These are phyloP conservation scores for Archips crataeganus DNA, from an alignment of 2,888 invertebrate genomes.

Conservation along the genomic window DNA sequence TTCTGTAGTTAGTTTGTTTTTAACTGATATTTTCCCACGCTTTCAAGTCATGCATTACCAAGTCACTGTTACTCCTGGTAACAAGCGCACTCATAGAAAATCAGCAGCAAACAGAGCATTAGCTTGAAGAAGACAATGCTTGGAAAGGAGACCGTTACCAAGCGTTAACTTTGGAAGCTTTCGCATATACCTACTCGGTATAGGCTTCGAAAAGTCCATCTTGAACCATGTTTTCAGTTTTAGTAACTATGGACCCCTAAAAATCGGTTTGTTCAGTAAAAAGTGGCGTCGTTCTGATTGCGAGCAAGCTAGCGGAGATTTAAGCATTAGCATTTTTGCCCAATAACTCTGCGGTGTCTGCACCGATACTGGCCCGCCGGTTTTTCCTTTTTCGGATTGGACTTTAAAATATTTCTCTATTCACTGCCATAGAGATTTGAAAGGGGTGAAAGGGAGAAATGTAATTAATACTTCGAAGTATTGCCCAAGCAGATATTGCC, in stretches of 20 bases:
- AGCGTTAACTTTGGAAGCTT: no score
- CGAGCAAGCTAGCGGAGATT: conserved; percentile 76
- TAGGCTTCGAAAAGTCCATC: neutral
- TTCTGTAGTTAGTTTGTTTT: conserved; percentile 5
- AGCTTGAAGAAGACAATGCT: no score
- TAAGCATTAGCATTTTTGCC: conserved; percentile 86
- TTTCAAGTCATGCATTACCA: no score
- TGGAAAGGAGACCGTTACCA: no score
- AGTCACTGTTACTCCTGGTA: no score
- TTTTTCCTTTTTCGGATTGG: conserved; percentile 72
- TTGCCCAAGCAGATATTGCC: no score
- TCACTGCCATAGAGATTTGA: conserved; percentile 58
- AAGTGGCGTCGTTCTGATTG: conserved; percentile 74
- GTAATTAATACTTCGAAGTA: conserved; percentile 18
- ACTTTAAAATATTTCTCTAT: conserved; percentile 76
- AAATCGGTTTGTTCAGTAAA: conserved; percentile 53
- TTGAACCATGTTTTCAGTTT: neutral
- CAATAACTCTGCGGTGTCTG: conserved; percentile 84
- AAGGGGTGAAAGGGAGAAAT: conserved; percentile 34
- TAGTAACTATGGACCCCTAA: conserved; percentile 22
- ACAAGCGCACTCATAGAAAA: no score
- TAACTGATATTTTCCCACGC: no score
- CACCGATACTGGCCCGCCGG: conserved; percentile 77
- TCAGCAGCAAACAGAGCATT: no score
- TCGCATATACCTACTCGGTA: no score